A percentile compares a stretch with the other conserved stretches of the same genome.
These are phyloP conservation scores for Meandrina meandrites DNA, from an alignment of 92 coral and sea anemone species.

Conservation along the genomic window DNA sequence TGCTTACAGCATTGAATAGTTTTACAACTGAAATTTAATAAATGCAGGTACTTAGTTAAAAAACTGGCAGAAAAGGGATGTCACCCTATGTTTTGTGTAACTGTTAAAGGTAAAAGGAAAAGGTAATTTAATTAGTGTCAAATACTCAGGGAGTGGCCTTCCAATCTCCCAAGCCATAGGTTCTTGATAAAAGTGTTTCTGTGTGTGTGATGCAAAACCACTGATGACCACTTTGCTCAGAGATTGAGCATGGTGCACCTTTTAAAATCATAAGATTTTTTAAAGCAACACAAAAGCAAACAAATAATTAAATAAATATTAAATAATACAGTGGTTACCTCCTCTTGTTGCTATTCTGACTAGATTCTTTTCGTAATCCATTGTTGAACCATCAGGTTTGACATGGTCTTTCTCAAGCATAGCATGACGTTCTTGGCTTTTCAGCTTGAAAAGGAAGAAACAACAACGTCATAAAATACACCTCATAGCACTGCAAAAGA, in stretches of 20 bases:
- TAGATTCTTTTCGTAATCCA: slow-evolving; percentile 78
- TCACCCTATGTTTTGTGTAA: too few species aligned
- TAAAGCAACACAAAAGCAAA: too few species aligned
- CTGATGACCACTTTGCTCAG: too few species aligned
- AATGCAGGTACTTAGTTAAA: neutral
- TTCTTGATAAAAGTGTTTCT: too few species aligned
- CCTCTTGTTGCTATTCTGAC: slow-evolving; percentile 86
- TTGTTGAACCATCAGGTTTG: slow-evolving; percentile 71
- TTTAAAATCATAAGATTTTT: too few species aligned
- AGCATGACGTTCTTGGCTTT: slow-evolving; percentile 74
- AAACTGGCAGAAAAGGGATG: neutral
- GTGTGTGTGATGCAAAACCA: too few species aligned
- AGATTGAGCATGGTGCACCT: too few species aligned
- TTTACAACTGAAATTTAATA: slow-evolving; percentile 73
- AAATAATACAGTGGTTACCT: slow-evolving; percentile 49
- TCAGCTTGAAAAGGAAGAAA: slow-evolving; percentile 36
- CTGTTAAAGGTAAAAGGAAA: too few species aligned
- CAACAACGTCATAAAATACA: neutral
- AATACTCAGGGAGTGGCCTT: too few species aligned
- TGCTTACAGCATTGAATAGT: slow-evolving; percentile 94
- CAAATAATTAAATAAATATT: too few species aligned
- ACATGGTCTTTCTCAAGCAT: slow-evolving; percentile 79
- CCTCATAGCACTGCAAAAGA: neutral
- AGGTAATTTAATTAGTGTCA: too few species aligned
- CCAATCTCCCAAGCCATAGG: too few species aligned